Evolutionary conservation across 2,113 vertebrate genomes (phyloP), one percentile per base, ranked within the genome.

Genomic region (Turnix velox): DNA sequence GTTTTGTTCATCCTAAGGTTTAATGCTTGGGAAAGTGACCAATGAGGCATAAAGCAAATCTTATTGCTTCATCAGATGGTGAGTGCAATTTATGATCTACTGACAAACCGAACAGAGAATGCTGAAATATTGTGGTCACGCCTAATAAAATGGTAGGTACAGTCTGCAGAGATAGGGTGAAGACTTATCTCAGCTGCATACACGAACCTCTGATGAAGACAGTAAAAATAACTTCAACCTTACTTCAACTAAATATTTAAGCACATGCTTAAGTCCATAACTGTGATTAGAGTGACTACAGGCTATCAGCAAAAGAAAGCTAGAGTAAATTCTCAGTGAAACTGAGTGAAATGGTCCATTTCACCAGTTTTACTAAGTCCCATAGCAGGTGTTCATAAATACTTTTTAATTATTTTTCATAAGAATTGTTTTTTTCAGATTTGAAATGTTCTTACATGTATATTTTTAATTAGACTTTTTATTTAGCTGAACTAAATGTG

Each of bases 31-130:
- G 74, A 85, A 92, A 89, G 49, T 94, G 94, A 84, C 84, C 96
- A 96, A 94, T 97, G 96, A 96, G 94, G 94, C 96, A 95, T 90
- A 96, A 96, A 96, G 95, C 91, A 96, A 97, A 97, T 96, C 95
- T 94, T 96, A 96, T 93, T 96, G 93, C 94, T 96, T 96, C 92
- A 95, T 96, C 95, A 96, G 96, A 94, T 95, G 95, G 91, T 94
- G 92, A 94, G 59, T 73, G 61, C 94, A 96, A 96, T 96, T 97
- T 96, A 96, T 94, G 96, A 93, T 93, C 88, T 72, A 89, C 95
- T 94, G 93, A 96, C 96, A 96, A 95, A 96, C 73, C 74, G 85
- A 94, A 80, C 84, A 94, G 88, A 96, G 95, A 96, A 96, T 94
- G 92, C 94, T 96, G 94, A 97, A 96, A 96, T 96, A 97, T 73